Base-by-base conservation (phyloP, 2,888 invertebrate species). In the Hirudinaria manillensis region DNA sequence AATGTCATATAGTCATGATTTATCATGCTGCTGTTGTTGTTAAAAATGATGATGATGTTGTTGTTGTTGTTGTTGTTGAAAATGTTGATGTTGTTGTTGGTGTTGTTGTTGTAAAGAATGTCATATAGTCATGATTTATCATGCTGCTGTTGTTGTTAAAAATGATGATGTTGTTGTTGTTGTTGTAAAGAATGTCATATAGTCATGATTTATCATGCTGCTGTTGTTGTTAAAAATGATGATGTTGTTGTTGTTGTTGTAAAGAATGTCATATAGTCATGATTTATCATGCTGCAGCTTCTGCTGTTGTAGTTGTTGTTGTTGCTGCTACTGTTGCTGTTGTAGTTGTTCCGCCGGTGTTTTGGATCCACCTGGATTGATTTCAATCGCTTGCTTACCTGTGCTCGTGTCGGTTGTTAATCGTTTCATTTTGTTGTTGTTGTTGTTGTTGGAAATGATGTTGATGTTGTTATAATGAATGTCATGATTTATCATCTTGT, bases 21-120 rank as follows among this genome's bases (percentile, higher is more conserved):
- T 65, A 27, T 65, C 10, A 27, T 65, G 21, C 16, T 13, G 24
- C 21, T 53, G 21, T 13, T 27, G 66, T 13, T 65, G 66, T 16
- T 65, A 24, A 65, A 19, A 24, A 65, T 65, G 66, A 65, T 65
- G 66, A 65, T 65, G 66, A 24, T 65, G 66, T 21, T 65, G 27
- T 16, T 65, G 66, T 21, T 65, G 66, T 13, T 65, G n/a, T 21
- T 19, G 66, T 21, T 65, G 66, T 21, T 65, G 66, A 24, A 19
- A 24, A 24, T 65, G 68, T 29, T 67, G 67, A 32, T 67, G 67
- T 6, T 67, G 4, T 67, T 67, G 66, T 4, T 67, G 7, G 34
- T 67, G 4, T 6, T 67, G 53, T 53, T 53, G 53, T 53, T 53
- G 53, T 53, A 19, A 21, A 53, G 16, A 21, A 53, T 53, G 53